These are phyloP conservation scores for Macropis europaea DNA, from an alignment of 2,888 invertebrate species.

Conservation along the genomic window DNA sequence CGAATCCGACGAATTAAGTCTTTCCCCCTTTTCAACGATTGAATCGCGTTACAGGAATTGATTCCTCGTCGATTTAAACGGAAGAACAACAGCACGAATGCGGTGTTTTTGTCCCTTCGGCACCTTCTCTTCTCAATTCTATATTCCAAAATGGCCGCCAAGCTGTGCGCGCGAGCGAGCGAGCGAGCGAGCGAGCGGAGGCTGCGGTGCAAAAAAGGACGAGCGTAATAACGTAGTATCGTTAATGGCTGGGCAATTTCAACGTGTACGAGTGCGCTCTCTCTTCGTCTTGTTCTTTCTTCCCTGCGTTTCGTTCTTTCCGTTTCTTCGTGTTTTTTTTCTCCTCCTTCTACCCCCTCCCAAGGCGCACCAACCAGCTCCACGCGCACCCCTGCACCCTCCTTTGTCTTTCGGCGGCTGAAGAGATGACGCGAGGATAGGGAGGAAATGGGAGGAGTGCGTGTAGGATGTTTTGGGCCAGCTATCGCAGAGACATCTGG, in stretches of 20 bases:
- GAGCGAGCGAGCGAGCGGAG: slow-evolving; percentile 69
- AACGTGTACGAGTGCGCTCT: slow-evolving; percentile 74
- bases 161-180: slow-evolving; percentile 57
- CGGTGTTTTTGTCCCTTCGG: neutral
- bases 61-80: slow-evolving; percentile 29
- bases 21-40: slow-evolving; percentile 6
- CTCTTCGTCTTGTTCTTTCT: slow-evolving; percentile 56
- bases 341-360: slow-evolving; percentile 19
- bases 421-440: slow-evolving; percentile 19
- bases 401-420: slow-evolving; percentile 13
- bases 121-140: slow-evolving; percentile 65
- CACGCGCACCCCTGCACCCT: slow-evolving; percentile 19
- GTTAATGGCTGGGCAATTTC: slow-evolving; percentile 80
- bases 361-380: slow-evolving; percentile 39
- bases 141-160: slow-evolving; percentile 78
- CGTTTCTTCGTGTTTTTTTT: slow-evolving; percentile 4
- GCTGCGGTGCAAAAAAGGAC: slow-evolving; percentile 76
- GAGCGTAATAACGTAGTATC: slow-evolving; percentile 80
- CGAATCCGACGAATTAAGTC: neutral
- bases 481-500: too few species aligned
- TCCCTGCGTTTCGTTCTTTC: slow-evolving; percentile 19
- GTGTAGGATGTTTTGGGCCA: too few species aligned
- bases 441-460: too few species aligned
- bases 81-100: slow-evolving; percentile 21
- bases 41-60: slow-evolving; percentile 32